Evolutionary conservation across 2,113 vertebrate genomes (phyloP).

Genomic region (Lutjanus erythropterus): DNA sequence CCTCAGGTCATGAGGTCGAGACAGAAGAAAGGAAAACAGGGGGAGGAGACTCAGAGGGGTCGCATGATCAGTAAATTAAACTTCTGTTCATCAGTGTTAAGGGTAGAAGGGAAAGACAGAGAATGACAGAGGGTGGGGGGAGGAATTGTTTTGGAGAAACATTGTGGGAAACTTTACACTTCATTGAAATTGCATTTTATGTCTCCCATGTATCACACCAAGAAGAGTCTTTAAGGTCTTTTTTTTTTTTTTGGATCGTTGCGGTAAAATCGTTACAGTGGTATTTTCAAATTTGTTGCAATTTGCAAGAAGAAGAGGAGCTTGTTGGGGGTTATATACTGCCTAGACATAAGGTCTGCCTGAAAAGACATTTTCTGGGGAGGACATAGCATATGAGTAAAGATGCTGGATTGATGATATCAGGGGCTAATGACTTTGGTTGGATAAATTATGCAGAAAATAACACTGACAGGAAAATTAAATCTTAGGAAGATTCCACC

Average conservation of each 20-base stretch:
- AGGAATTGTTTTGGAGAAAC: slow-evolving; percentile 3
- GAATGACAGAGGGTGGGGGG: not conserved
- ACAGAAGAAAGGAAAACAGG: slow-evolving; percentile 47
- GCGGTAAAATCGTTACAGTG: not conserved
- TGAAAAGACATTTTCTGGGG: not conserved
- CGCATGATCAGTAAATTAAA: slow-evolving; percentile 74
- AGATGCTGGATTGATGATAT: not conserved
- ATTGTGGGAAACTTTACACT: not conserved
- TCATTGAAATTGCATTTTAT: slow-evolving; percentile 1
- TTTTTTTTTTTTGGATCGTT: not conserved
- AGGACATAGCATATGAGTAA: not conserved
- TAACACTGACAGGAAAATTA: not conserved
- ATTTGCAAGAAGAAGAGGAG: not conserved
- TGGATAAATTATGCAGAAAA: not conserved
- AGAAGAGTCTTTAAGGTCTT: not conserved
- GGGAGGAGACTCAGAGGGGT: slow-evolving; percentile 32
- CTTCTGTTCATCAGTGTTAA: slow-evolving; percentile 46
- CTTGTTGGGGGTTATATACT: not conserved
- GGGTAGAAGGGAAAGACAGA: slow-evolving; percentile 5
- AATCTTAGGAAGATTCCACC: not conserved
- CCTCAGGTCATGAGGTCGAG: slow-evolving; percentile 74
- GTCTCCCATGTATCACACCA: not conserved
- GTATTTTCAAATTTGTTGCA: not conserved
- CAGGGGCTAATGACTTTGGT: not conserved
- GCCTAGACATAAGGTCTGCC: not conserved